phyloP scores from a whole-genome alignment of 2,113 vertebrate species.

The Pelecanoides urinatrix region DNA sequence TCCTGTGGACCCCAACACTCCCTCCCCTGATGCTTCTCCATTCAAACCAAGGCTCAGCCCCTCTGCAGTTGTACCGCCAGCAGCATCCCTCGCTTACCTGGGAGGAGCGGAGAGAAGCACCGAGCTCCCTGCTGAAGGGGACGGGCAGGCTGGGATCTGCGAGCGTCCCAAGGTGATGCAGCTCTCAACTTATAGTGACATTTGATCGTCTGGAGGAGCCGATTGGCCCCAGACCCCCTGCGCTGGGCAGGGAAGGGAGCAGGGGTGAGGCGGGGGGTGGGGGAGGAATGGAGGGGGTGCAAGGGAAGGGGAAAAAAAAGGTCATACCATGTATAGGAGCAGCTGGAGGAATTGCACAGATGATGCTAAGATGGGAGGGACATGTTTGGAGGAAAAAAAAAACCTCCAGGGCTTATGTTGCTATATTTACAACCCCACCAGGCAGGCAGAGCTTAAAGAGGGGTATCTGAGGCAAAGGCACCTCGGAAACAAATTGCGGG shows the following conservation, averaged over 20 bases:
- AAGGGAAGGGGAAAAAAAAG: neutral
- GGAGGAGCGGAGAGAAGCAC: constrained; percentile 67
- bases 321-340: constrained; percentile 79
- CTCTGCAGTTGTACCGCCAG: neutral
- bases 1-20: neutral
- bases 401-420: constrained; percentile 72
- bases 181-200: constrained; percentile 86
- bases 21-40: neutral
- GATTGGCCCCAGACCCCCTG: constrained; percentile 77
- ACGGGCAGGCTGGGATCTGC: constrained; percentile 70
- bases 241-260: constrained; percentile 35
- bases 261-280: neutral
- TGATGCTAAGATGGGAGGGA: constrained; percentile 74
- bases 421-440: constrained; percentile 85
- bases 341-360: constrained; percentile 75
- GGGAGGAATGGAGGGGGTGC: neutral
- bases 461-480: constrained; percentile 42
- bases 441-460: constrained; percentile 70
- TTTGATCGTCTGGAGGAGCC: constrained; percentile 76
- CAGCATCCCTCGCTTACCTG: constrained; percentile 73
- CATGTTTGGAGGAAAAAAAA: constrained; percentile 61
- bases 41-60: neutral
- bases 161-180: constrained; percentile 58
- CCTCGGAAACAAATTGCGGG: neutral
- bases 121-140: constrained; percentile 72